A percentile compares a stretch with the other conserved stretches of the same genome.
phyloP scores from a whole-genome alignment of 2,888 invertebrate species.

The Marronus borbonicus region DNA sequence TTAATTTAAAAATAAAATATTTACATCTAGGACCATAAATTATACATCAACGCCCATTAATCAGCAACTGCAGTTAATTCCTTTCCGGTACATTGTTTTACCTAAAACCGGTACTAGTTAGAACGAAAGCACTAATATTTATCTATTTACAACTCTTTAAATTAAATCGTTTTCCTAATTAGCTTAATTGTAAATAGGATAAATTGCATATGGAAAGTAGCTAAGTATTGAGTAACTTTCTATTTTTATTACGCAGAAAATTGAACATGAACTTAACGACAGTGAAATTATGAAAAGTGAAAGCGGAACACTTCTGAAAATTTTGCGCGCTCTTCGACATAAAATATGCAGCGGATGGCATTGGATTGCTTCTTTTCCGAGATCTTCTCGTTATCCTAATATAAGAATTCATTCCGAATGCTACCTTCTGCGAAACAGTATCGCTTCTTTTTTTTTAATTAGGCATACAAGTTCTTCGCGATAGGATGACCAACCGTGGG shows the following conservation, averaged over 20 bases:
- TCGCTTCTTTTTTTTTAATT: constrained; percentile 42
- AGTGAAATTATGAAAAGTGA: constrained; percentile 41
- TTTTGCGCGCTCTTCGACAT: neutral
- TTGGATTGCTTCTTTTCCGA: neutral
- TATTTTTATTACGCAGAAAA: constrained; percentile 45
- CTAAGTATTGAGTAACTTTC: constrained; percentile 22
- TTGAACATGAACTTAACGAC: constrained; percentile 11
- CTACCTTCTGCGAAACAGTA: neutral
- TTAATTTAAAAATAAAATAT: too few relatives aligned
- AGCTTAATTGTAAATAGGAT: neutral
- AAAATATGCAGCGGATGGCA: neutral
- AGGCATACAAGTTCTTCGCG: constrained; percentile 32
- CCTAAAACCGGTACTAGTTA: constrained; percentile 2
- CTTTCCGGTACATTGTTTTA: neutral
- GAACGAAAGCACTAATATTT: neutral
- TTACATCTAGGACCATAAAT: too few relatives aligned
- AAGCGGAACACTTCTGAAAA: constrained; percentile 25
- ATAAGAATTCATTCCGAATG: constrained; percentile 11
- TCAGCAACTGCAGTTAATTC: neutral
- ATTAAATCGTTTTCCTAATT: neutral
- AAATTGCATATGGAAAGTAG: constrained; percentile 1
- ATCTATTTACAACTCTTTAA: neutral
- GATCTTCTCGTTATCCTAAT: constrained; percentile 2
- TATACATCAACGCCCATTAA: neutral
- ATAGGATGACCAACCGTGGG: constrained; percentile 48